Percentiles rank a stretch among this genome's conserved stretches.
These are phyloP conservation scores for Strix aluco DNA, from an alignment of 2,113 vertebrate species.

Conservation along the genomic window DNA sequence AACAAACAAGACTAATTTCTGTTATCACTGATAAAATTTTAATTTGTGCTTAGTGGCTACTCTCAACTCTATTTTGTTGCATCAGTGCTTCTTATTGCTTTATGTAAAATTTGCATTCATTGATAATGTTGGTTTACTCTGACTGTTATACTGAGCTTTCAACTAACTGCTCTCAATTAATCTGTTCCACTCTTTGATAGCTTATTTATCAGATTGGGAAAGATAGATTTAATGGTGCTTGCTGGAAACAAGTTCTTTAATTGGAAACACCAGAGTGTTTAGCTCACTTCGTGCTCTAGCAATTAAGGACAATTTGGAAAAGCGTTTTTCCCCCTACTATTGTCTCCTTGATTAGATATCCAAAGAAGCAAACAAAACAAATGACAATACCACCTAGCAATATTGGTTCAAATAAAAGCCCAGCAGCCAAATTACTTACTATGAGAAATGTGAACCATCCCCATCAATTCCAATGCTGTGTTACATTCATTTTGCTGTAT, in stretches of 20 bases:
- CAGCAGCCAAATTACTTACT: conserved; percentile 80
- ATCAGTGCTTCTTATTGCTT: conserved; percentile 30
- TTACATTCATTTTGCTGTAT: conserved; percentile 73
- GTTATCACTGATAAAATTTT: not conserved
- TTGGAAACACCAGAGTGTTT: conserved; percentile 83
- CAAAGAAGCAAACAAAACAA: conserved; percentile 83
- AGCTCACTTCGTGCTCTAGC: conserved; percentile 77
- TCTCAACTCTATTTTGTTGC: conserved; percentile 10
- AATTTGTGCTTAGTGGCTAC: not conserved
- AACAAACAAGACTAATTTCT: not conserved
- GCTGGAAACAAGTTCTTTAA: conserved; percentile 83
- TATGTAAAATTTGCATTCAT: conserved; percentile 72
- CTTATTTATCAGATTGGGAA: conserved; percentile 88
- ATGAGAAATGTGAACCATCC: conserved; percentile 76
- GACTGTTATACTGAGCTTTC: conserved; percentile 74
- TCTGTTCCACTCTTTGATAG: conserved; percentile 81
- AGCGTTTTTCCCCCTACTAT: conserved; percentile 79
- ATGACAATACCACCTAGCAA: conserved; percentile 84
- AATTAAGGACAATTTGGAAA: conserved; percentile 94
- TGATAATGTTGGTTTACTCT: conserved; percentile 67
- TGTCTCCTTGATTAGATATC: conserved; percentile 90
- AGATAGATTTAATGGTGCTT: conserved; percentile 84
- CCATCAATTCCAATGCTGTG: conserved; percentile 74
- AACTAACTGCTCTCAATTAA: conserved; percentile 86
- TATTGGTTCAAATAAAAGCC: conserved; percentile 80